These are phyloP conservation scores for Halictus rubicundus DNA, from an alignment of 1,140 invertebrate species.

Conservation along the genomic window DNA sequence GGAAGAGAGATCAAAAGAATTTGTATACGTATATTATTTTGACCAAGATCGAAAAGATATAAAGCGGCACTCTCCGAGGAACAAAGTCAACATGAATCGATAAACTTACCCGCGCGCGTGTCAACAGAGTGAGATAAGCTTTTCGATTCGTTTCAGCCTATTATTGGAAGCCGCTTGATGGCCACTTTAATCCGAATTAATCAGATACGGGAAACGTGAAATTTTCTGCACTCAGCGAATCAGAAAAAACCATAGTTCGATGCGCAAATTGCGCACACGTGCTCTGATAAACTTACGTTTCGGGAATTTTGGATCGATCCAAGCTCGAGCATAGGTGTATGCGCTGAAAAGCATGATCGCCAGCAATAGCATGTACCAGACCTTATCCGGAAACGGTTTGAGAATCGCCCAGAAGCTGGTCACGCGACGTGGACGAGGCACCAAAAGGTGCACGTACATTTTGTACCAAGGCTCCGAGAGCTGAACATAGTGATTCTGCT, in stretches of 20 bases:
- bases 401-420: constrained; percentile 72
- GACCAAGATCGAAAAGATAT: too few species aligned
- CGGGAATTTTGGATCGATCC: constrained; percentile 63
- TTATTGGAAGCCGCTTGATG: too few species aligned
- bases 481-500: constrained; percentile 56
- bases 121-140: too few species aligned
- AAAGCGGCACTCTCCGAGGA: too few species aligned
- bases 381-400: constrained; percentile 62
- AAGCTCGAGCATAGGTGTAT: constrained; percentile 58
- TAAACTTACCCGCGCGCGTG: too few species aligned
- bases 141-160: too few species aligned
- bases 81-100: too few species aligned
- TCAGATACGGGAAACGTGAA: background rate
- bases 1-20: too few species aligned
- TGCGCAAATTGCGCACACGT: too few species aligned
- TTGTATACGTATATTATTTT: too few species aligned
- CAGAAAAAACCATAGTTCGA: background rate
- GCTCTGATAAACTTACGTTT: constrained; percentile 57
- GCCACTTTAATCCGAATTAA: too few species aligned
- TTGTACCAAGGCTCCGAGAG: constrained; percentile 68
- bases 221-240: background rate
- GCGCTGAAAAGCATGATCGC: constrained; percentile 54
- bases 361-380: constrained; percentile 64
- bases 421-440: constrained; percentile 69
- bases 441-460: constrained; percentile 66